Base-by-base conservation (phyloP, 2,113 vertebrate genomes). In the Heteronetta atricapilla region DNA sequence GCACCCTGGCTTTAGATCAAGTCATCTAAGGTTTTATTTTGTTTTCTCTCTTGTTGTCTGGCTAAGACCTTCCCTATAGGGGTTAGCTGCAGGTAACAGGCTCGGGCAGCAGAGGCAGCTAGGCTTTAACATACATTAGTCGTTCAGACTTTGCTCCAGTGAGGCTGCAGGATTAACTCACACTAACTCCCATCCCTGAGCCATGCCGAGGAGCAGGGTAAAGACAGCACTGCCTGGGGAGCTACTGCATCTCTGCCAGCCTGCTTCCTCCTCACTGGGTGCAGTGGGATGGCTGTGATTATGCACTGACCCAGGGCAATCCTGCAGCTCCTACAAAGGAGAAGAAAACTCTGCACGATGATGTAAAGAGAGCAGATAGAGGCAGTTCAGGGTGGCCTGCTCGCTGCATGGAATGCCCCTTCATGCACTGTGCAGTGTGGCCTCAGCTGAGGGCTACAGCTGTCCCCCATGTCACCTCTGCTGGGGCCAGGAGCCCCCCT, bases 381-480 rank as follows among this genome's bases (percentile, higher is more conserved):
- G 16, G 3, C 53, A 74, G 22, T 29, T 13, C 3, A 21, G 4
- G 17, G 42, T 12, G 46, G 19, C 10, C 9, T 42, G 6, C 12
- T 66, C 17, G 29, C 29, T 77, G 29, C 8, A 21, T 33, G 34
- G 66, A 58, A 58, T 16, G 3, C 13, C 86, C 1, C 20, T 6
- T 81, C 36, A 11, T 38, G 29, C 20, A 53, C 29, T 29, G 6
- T 0, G 2, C 2, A 0, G 1, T 1, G 0, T 53, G 33, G 14
- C 8, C 18, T 33, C 19, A 4, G 33, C 20, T 76, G 11, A 60
- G 63, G 26, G 15, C 29, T 58, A 34, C 11, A 69, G 20, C 29
- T 42, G 13, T 64, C 10, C 25, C 29, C 10, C 0, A 0, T 62
- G 6, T 62, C 73, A 74, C 50, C 40, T 68, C 44, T 1, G 0